phyloP scores from a whole-genome alignment of 2,888 invertebrate genomes.

The Fragum whitleyi region DNA sequence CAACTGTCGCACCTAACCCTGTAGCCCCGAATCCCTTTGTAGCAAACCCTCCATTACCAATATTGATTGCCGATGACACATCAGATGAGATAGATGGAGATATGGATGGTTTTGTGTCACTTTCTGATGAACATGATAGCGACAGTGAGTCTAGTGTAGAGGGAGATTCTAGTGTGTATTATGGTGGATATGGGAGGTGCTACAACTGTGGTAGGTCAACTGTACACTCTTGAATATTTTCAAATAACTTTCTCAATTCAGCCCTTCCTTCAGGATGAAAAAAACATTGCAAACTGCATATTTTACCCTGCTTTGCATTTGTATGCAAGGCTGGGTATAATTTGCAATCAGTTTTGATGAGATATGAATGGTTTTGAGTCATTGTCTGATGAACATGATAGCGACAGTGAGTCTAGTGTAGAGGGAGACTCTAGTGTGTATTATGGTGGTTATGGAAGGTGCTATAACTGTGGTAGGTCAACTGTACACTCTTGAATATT shows the following conservation, averaged over 20 bases:
- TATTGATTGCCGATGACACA: conserved; percentile 47
- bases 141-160: conserved; percentile 52
- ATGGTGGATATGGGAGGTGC: conserved; percentile 89
- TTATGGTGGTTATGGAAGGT: conserved; percentile 89
- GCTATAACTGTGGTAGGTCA: conserved; percentile 87
- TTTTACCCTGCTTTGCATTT: too few relatives aligned
- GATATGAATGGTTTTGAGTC: conserved; percentile 31
- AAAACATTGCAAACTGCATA: too few relatives aligned
- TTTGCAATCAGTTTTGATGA: too few relatives aligned
- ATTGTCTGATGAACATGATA: conserved; percentile 31
- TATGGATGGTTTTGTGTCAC: conserved; percentile 22
- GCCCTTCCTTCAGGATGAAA: too few relatives aligned
- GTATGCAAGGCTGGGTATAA: too few relatives aligned
- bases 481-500: too few relatives aligned
- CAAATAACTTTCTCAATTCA: too few relatives aligned
- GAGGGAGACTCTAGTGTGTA: conserved; percentile 84
- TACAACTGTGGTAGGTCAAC: conserved; percentile 86
- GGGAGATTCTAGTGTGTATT: conserved; percentile 86
- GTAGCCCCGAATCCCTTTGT: neutral
- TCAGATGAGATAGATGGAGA: conserved; percentile 42
- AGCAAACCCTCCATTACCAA: conserved; percentile 34
- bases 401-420: conserved; percentile 53
- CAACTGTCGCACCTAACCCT: conserved; percentile 25
- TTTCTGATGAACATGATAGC: conserved; percentile 35
- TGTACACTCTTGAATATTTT: too few relatives aligned